Evolutionary conservation across 1,140 invertebrate species (phyloP), one percentile per base, ranked within the genome.

Genomic region (Brachionus paranguensis): DNA sequence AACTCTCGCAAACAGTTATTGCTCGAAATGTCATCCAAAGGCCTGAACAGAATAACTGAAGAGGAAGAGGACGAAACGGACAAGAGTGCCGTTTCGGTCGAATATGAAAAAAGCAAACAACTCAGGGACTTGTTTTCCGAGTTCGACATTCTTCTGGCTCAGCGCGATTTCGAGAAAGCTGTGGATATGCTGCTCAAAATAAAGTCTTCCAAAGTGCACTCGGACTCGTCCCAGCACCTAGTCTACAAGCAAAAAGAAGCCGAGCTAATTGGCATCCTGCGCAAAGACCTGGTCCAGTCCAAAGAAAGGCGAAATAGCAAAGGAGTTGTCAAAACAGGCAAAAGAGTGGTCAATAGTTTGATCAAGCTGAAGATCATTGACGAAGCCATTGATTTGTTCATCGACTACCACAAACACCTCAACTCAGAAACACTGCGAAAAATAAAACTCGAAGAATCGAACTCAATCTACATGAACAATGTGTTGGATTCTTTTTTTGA

Each of bases 361-460:
- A 68, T 81, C 12, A 60, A 64, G 37, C 64, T 81, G 20, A 60
- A 81, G 17, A 81, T 81, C 3, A 24, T 45, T 55, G 78, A 81
- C 43, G 78, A 81, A 81, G 78, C 78, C 8, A 81, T 81, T 14
- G 78, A 81, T 27, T 37, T 81, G 2, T 81, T 81, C 53, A 81
- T 81, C 10, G 78, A 81, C 78, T 81, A 81, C 24, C 78, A 81
- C 27, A 81, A 81, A 45, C 53, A 81, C 41, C 53, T 81, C 17
- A 81, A 81, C 20, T 60, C 78, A 20, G 78, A 81, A 47, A 81
- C 78, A 41, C 14, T 81, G 11, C 14, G 29, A 6, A 60, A 68
- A 60, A 81, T 81, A 60, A 81, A 81, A 65, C 78, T 81, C 4
- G 78, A 81, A 81, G 78, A 81, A n/a, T 81, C 78, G 0, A 81